phyloP scores from a whole-genome alignment of 2,888 invertebrate genomes.

The Miltochrista miniata region DNA sequence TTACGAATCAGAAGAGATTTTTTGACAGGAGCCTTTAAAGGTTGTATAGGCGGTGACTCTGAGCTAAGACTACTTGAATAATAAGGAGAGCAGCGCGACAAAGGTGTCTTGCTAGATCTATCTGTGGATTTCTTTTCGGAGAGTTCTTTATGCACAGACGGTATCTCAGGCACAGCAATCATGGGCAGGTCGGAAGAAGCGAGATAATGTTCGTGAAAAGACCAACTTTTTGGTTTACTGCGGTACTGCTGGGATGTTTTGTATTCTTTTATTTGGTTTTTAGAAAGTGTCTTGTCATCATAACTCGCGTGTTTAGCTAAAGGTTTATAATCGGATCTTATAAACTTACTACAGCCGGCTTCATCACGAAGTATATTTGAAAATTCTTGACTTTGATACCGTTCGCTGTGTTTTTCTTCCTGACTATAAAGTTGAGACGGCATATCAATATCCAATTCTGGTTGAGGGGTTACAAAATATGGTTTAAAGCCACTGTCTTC shows the following conservation, averaged over 20 bases:
- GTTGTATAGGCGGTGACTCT: constrained; percentile 88
- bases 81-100: constrained; percentile 89
- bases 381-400: constrained; percentile 87
- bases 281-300: constrained; percentile 85
- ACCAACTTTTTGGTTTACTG: constrained; percentile 85
- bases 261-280: constrained; percentile 86
- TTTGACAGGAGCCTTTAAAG: constrained; percentile 86
- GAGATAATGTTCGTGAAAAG: constrained; percentile 86
- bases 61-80: constrained; percentile 90
- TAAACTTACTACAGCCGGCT: constrained; percentile 58
- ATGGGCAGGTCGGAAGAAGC: constrained; percentile 80
- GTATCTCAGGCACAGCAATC: constrained; percentile 82
- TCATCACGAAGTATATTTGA: constrained; percentile 76
- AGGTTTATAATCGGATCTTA: constrained; percentile 83
- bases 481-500: constrained; percentile 81
- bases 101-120: constrained; percentile 79
- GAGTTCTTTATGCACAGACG: constrained; percentile 72
- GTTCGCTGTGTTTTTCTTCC: constrained; percentile 85
- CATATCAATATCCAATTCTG: constrained; percentile 82
- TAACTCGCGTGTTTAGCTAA: constrained; percentile 86
- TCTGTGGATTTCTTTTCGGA: constrained; percentile 71
- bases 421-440: constrained; percentile 84
- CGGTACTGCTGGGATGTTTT: constrained; percentile 82
- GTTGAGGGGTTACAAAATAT: constrained; percentile 72
- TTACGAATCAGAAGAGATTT: constrained; percentile 84